Evolutionary conservation across 2,113 vertebrate species (phyloP), one percentile per base, ranked within the genome.

Genomic region (Phyllopteryx taeniolatus): DNA sequence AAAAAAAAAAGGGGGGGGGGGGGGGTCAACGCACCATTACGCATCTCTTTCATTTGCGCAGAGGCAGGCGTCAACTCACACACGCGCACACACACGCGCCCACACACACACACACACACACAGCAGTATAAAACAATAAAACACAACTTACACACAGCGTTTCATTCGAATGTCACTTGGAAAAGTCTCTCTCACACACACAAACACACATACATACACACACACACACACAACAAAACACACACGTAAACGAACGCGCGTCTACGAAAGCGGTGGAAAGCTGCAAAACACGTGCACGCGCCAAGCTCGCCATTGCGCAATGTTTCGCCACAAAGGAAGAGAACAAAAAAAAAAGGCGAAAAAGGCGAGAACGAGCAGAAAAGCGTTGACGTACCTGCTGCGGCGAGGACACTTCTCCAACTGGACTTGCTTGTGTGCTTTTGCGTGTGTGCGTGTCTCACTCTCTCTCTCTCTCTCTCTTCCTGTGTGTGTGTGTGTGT

Each of bases 351-450:
- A n/a, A n/a, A n/a, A n/a, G n/a, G n/a, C 68, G n/a, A 0, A 19
- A 51, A 69, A 49, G 53, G 67, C 51, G 71, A 54, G 5, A 62
- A 49, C 39, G 14, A 8, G n/a, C 65, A 12, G 11, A 46, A 43
- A 9, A 69, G 72, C 54, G 71, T n/a, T 31, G 35, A 91, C 92
- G n/a, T 84, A 93, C 92, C 92, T 91, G 90, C 35, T 70, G 84
- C 80, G 35, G 76, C 62, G 86, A 79, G 71, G 79, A 74, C 88
- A 82, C 91, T 86, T 87, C 87, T 87, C 65, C 83, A 77, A 80
- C 84, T 56, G 73, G 88, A 91, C 84, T 92, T 88, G 69, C 69
- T 53, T 67, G 67, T 72, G 74, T 60, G 33, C 5, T 35, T 49
- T 74, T 47, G 43, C 43, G 27, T 68, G 70, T 62, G 62, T 70